phyloP scores from a whole-genome alignment of 2,888 invertebrate genomes.

The Stenolophus ochropezus region DNA sequence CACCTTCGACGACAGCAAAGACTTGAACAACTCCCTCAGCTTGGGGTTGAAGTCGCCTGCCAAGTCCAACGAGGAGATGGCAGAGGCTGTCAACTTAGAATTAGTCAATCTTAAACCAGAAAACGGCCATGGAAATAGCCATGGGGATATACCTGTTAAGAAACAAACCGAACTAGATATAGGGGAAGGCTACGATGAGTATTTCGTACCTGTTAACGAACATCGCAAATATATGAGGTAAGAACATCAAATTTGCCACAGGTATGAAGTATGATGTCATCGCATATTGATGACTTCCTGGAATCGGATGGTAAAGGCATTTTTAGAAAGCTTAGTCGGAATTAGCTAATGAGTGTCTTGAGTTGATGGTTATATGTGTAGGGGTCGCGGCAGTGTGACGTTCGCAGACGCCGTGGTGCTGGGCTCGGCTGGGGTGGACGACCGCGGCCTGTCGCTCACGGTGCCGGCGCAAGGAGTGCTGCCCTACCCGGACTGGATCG shows the following conservation, averaged over 20 bases:
- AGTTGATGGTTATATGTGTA: too few relatives aligned
- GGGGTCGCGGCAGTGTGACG: constrained; percentile 70
- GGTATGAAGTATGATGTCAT: not conserved
- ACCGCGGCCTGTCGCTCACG: constrained; percentile 76
- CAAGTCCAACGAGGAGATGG: constrained; percentile 68
- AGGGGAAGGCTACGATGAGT: constrained; percentile 86
- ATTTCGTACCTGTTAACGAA: constrained; percentile 90
- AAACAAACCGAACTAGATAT: constrained; percentile 81
- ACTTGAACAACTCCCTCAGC: constrained; percentile 67
- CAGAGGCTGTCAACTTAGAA: constrained; percentile 87
- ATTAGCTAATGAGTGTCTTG: too few relatives aligned
- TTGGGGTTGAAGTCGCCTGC: constrained; percentile 67
- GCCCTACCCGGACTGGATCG: constrained; percentile 78
- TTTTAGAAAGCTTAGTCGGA: not conserved
- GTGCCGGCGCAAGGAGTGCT: constrained; percentile 76
- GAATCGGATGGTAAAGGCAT: not conserved
- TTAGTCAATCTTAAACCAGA: constrained; percentile 83
- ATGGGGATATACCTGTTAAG: constrained; percentile 75
- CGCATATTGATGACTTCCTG: not conserved
- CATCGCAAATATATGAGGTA: constrained; percentile 91
- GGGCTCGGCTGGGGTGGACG: constrained; percentile 71
- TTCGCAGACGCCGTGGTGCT: constrained; percentile 69
- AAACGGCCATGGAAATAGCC: constrained; percentile 66
- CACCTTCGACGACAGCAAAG: constrained; percentile 69
- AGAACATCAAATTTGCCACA: too few relatives aligned